These are phyloP conservation scores for Sminthurides bifidus DNA, from an alignment of 1,140 invertebrate species.

Conservation along the genomic window DNA sequence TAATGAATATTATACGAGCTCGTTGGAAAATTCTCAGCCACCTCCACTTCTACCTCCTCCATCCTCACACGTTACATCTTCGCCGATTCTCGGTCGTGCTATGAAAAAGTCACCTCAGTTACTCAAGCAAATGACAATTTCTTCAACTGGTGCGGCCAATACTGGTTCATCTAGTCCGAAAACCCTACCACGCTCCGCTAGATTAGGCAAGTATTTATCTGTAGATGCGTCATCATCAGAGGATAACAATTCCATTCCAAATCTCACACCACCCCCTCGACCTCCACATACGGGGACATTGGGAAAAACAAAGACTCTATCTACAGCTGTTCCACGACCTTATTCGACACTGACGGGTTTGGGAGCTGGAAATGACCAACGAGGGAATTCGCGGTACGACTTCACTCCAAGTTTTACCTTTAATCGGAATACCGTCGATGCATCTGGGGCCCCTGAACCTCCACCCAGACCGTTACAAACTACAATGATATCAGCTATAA, in stretches of 20 bases:
- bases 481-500: slow-evolving; percentile 38
- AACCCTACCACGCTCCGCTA: slow-evolving; percentile 20
- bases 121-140: slow-evolving; percentile 30
- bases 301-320: slow-evolving; percentile 10
- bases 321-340: slow-evolving; percentile 27
- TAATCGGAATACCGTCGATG: background rate
- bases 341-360: too few relatives aligned
- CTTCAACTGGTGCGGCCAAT: slow-evolving; percentile 6
- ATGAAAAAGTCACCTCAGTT: slow-evolving; percentile 30
- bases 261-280: slow-evolving; percentile 31
- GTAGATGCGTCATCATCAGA: slow-evolving; percentile 15
- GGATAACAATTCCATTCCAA: slow-evolving; percentile 23
- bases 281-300: slow-evolving; percentile 17
- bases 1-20: slow-evolving; percentile 22
- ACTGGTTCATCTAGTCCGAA: slow-evolving; percentile 21
- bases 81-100: slow-evolving; percentile 2
- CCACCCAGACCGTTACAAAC: slow-evolving; percentile 49
- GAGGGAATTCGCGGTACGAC: background rate
- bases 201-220: slow-evolving; percentile 15
- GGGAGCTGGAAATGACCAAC: slow-evolving; percentile 21
- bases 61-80: background rate
- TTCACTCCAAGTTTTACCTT: background rate
- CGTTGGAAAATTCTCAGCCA: background rate
- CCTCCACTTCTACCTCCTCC: slow-evolving; percentile 18
- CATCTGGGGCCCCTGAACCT: slow-evolving; percentile 45